Conservation (phyloP, 2,113 vertebrate genomes). For the Erpornis zantholeuca region DNA sequence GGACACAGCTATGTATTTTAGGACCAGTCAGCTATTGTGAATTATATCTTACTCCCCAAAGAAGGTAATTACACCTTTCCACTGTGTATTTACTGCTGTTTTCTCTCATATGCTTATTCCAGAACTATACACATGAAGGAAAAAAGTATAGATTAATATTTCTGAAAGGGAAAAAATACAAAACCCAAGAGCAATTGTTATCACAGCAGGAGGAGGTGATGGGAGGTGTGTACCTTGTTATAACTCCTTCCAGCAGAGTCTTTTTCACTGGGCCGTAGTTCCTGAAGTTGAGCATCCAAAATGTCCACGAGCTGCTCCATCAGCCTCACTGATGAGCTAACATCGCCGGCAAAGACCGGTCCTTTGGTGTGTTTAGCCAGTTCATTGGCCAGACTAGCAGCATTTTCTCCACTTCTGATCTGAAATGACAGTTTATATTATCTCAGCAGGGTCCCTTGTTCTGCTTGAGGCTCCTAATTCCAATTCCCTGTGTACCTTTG, state of each 20-base stretch:
- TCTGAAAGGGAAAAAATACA: not conserved
- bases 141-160: not conserved
- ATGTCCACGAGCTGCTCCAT: conserved; percentile 99
- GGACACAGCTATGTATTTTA: not conserved
- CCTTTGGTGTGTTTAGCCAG: conserved; percentile 96
- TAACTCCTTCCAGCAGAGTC: conserved; percentile 92
- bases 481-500: conserved; percentile 54
- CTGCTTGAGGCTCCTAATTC: conserved; percentile 49
- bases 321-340: conserved; percentile 93
- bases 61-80: not conserved
- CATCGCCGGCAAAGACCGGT: conserved; percentile 91
- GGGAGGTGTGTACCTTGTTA: conserved; percentile 87
- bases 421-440: conserved; percentile 78
- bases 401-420: conserved; percentile 97
- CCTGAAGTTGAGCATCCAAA: conserved; percentile 95
- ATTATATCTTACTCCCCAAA: not conserved
- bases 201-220: not conserved
- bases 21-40: conserved; percentile 9
- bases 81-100: not conserved
- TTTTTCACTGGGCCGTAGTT: conserved; percentile 90
- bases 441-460: conserved; percentile 68
- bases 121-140: not conserved
- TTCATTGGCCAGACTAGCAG: conserved; percentile 95
- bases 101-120: not conserved
- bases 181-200: not conserved